Percentiles rank a stretch among this genome's conserved stretches.
phyloP scores from a whole-genome alignment of 2,797 vertebrate genomes.

The Pipistrellus pipistrellus region DNA sequence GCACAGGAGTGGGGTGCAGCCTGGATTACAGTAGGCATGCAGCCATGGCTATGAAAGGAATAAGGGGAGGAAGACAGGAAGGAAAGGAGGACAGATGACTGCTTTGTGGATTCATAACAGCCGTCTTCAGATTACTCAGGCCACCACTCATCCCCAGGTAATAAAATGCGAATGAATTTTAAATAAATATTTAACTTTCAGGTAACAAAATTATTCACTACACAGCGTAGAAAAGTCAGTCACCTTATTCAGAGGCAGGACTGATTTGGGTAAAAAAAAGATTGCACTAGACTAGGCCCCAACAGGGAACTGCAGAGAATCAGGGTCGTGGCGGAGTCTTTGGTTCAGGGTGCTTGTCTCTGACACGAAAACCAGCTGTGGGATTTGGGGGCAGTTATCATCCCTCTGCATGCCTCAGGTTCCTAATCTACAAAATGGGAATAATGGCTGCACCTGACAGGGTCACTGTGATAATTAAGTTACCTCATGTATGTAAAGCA shows the following conservation, averaged over 20 bases:
- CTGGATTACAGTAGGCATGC: neutral
- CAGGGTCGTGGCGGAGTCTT: neutral
- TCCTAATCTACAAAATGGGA: constrained; percentile 20
- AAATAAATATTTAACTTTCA: constrained; percentile 18
- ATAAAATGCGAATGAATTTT: neutral
- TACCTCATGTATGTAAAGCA: neutral
- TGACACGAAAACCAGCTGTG: neutral
- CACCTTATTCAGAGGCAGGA: neutral
- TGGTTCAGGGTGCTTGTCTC: neutral
- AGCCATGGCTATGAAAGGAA: neutral
- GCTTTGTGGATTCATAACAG: neutral
- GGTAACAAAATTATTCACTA: constrained; percentile 11
- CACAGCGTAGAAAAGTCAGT: neutral
- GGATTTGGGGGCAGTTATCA: neutral
- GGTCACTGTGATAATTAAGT: neutral
- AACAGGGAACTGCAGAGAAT: neutral
- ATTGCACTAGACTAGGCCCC: neutral
- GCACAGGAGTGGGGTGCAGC: neutral
- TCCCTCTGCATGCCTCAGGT: neutral
- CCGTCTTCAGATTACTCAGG: neutral
- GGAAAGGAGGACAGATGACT: neutral
- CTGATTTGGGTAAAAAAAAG: neutral
- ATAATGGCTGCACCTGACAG: neutral
- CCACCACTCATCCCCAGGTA: neutral
- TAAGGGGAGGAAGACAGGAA: neutral